Base-by-base conservation (phyloP, 2,797 vertebrate species). In the Gobio occitaniae region DNA sequence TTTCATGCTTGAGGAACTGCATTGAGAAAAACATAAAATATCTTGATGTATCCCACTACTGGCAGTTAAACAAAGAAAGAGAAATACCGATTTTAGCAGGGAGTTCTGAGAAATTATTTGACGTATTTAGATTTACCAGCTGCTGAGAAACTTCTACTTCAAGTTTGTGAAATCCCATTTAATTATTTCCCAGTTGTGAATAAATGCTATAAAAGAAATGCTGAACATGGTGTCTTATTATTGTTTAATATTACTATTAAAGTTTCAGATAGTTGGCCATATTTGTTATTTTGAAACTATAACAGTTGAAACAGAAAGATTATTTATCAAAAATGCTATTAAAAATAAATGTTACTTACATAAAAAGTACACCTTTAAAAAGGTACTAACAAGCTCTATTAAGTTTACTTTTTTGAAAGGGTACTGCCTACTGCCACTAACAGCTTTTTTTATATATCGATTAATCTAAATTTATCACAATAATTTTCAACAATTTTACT, bases 31-130 rank as follows among this genome's bases (percentile, higher is more conserved):
- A 48, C 3, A 32, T 32, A 0, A 32, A n/a, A 48, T 50, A 66
- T 36, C 2, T 15, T 59, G 54, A 38, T 32, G 12, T n/a, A 13
- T 12, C 21, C 3, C 2, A 54, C 48, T 6, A 4, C 48, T 80
- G 78, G 65, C 65, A 25, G 47, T 32, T 25, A 25, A 56, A 80
- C 65, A 70, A 70, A 41, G 65, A 36, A 29, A 41, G 36, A 56
- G 0, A 25, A 70, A 69, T 25, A 32, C 6, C 7, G 25, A 12
- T 16, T 59, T 72, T 48, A 44, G 21, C 13, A 59, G n/a, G 6
- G 5, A 52, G 11, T 54, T 70, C 29, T 38, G 47, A 68, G 63
- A 68, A 80, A 52, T n/a, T 41, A 0, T 80, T 38, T 80, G 48
- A 41, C 21, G 11, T n/a, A 41, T 12, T 1, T 4, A 59, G 7